Conservation (phyloP, 2,888 invertebrate species). For the Spodoptera exigua region DNA sequence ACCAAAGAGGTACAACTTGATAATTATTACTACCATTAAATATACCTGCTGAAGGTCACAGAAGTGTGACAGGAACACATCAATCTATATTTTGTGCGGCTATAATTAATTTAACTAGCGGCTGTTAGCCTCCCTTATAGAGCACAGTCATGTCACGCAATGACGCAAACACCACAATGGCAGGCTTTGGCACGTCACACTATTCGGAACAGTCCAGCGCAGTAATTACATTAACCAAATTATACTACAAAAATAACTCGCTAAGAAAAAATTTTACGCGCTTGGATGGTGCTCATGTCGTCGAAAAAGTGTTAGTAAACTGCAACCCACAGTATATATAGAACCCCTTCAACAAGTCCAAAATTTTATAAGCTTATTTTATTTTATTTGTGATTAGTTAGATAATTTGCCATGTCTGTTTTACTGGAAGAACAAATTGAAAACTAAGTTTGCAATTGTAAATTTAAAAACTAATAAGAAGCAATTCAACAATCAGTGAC, state of each 20-base stretch:
- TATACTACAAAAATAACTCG: constrained; percentile 64
- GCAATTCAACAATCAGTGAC: no score
- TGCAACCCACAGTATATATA: constrained; percentile 10
- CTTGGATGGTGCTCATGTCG: constrained; percentile 23
- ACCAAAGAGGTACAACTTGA: not conserved
- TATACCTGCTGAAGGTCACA: constrained; percentile 29
- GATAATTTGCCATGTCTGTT: no score
- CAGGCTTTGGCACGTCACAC: constrained; percentile 65
- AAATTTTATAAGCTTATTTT: no score
- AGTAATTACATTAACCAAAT: constrained; percentile 60
- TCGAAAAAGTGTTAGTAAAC: constrained; percentile 16
- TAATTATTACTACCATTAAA: constrained; percentile 20
- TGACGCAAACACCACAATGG: constrained; percentile 73
- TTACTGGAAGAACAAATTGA: no score
- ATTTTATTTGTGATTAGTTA: no score
- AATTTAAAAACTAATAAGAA: no score
- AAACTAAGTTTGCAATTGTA: no score
- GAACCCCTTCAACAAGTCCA: constrained; percentile 52
- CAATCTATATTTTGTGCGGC: constrained; percentile 49
- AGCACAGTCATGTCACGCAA: constrained; percentile 66
- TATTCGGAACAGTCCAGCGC: constrained; percentile 32
- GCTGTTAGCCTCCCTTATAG: constrained; percentile 73
- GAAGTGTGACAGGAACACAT: constrained; percentile 43
- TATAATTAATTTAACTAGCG: constrained; percentile 71
- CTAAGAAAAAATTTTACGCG: constrained; percentile 59